Base-by-base conservation (phyloP, 2,888 invertebrate genomes). In the Hypercompe scribonia region DNA sequence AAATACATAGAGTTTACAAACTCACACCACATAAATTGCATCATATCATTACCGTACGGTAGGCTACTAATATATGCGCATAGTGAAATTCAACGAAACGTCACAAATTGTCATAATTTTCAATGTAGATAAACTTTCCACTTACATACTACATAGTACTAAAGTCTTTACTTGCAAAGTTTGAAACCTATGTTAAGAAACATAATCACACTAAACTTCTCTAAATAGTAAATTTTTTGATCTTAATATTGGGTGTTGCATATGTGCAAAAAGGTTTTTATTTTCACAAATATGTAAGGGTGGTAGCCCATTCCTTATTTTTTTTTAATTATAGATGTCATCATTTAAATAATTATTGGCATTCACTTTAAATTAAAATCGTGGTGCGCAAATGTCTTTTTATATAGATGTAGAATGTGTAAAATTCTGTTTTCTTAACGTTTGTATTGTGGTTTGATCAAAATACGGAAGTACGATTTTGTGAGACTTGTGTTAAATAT, bases 391-490 rank as follows among this genome's bases (percentile, higher is more conserved):
- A 61, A 18, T 18, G 2, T 18, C 61, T 18, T 61, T 7, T 15
- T 61, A 18, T 31, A 2, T 31, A 61, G 31, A 18, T 61, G 8
- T 61, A 61, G 31, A 61, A 61, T 31, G 31, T 31, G 28, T 61
- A 31, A 31, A 28, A 61, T 31, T 61, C 18, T 31, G 18, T 61
- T 61, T 31, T 28, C 31, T 61, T 18, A 61, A 61, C 18, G 18
- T 61, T 61, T 31, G 15, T 31, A 61, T 31, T 31, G 42, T 61
- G 42, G 31, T 69, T 61, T 69, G 58, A 61, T 42, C 58, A 39
- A 68, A 68, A n/a, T n/a, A 28, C 8, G 13, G 5, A 15, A 28
- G 28, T 67, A 67, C 31, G 42, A 24, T 50, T 33, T 21, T 67
- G 21, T 50, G 24, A n/a, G 24, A 50, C 8, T 13, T n/a, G 42